Evolutionary conservation across 2,797 vertebrate species (phyloP).

Genomic region (Lemur catta): DNA sequence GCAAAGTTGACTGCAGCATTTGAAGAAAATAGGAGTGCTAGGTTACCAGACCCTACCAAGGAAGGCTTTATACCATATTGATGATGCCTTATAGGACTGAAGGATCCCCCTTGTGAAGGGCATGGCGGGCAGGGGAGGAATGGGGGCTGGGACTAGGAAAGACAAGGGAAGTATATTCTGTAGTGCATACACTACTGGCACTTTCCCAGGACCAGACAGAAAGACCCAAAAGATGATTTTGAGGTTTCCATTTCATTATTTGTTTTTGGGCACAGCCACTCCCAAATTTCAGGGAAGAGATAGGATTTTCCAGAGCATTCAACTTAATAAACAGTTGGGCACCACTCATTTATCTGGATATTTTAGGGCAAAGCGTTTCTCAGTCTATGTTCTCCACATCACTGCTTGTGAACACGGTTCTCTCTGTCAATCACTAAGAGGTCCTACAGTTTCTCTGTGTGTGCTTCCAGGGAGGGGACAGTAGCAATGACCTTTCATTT

Average conservation of each 20-base stretch:
- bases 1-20: not conserved
- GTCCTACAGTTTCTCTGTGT: not conserved
- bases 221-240: not conserved
- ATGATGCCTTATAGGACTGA: not conserved
- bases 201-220: not conserved
- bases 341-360: not conserved
- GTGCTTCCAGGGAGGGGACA: not conserved
- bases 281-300: not conserved
- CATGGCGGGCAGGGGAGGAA: not conserved
- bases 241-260: not conserved
- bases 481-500: not conserved
- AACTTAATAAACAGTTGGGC: not conserved
- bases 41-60: not conserved
- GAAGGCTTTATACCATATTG: not conserved
- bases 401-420: constrained; percentile 4
- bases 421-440: not conserved
- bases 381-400: not conserved
- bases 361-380: not conserved
- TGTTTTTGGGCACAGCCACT: not conserved
- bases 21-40: not conserved
- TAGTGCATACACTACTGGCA: not conserved
- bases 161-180: not conserved
- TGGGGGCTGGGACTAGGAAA: not conserved
- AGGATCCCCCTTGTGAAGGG: not conserved
- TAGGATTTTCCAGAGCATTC: not conserved